Base-by-base conservation (phyloP, 2,797 vertebrate species). In the Rhinella marina region DNA sequence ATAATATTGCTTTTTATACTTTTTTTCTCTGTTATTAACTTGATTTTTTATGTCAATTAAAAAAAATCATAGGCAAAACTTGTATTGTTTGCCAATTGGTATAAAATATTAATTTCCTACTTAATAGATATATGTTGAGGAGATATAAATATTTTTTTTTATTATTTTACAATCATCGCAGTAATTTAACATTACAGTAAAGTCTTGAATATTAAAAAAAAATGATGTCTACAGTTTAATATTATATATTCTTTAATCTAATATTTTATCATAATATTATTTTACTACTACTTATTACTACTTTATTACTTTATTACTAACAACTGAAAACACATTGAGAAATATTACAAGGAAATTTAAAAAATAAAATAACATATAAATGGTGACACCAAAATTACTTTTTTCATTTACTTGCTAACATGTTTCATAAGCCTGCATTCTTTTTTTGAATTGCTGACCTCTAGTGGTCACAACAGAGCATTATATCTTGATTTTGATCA, bases 361-460 rank as follows among this genome's bases (percentile, higher is more conserved):
- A 79, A 11, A 61, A 61, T 48, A 13, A 48, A 32, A 81, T 5
- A 50, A 77, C n/a, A 12, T 23, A 5, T 75, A 23, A 54, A n/a
- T 48, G 54, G 54, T 23, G n/a, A 17, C 13, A n/a, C 19, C 23
- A 52, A 27, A 82, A 70, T 27, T 52, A 10, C 25, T 68, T 23
- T 11, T 29, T 21, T 3, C 14, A 48, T 21, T 21, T 2, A 27
- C 64, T 12, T 54, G 7, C 52, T 54, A 72, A 72, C 19, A 72
- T 32, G 25, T 57, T 79, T 29, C 25, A 9, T n/a, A 72, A 72
- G 13, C 23, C n/a, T 54, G 23, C 14, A 17, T 52, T 70, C 41
- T 82, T 68, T 70, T 83, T 66, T 21, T 72, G 2, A 83, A 70
- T 57, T 70, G 12, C 66, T 72, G 81, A 72, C 81, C 62, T 83